Conservation (phyloP, 1,140 invertebrate species). For the Eumaeus atala region DNA sequence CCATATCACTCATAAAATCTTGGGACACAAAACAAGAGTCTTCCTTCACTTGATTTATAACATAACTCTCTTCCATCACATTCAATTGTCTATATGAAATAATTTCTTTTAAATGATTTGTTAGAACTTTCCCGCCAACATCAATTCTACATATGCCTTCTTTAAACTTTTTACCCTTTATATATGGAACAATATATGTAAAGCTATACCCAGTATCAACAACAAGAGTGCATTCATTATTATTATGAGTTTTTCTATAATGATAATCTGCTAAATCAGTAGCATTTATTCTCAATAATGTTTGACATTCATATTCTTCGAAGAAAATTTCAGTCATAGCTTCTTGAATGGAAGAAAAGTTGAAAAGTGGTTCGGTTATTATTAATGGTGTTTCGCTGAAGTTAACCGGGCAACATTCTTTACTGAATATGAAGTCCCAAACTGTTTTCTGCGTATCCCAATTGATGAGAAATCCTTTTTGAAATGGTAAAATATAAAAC, state of each 20-base stretch:
- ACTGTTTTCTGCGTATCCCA: conserved; percentile 97
- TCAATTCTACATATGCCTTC: conserved; percentile 89
- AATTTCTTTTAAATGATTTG: conserved; percentile 98
- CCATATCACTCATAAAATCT: conserved; percentile 91
- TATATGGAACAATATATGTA: conserved; percentile 95
- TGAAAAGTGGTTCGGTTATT: conserved; percentile 95
- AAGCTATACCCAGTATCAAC: conserved; percentile 97
- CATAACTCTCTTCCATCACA: conserved; percentile 99
- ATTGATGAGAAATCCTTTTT: conserved; percentile 96
- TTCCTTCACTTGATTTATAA: conserved; percentile 99
- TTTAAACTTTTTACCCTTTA: conserved; percentile 90
- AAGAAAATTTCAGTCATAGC: conserved; percentile 96
- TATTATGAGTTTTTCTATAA: conserved; percentile 74
- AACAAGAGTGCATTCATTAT: conserved; percentile 85
- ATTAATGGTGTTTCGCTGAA: conserved; percentile 88
- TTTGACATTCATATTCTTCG: conserved; percentile 96
- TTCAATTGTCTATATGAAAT: conserved; percentile 97
- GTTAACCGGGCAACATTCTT: conserved; percentile 87
- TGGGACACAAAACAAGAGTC: conserved; percentile 96
- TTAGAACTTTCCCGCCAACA: conserved; percentile 97
- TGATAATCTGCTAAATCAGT: conserved; percentile 81
- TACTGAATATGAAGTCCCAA: conserved; percentile 97
- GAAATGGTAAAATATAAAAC: conserved; percentile 95
- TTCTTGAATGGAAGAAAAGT: conserved; percentile 95
- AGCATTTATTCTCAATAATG: conserved; percentile 87